phyloP scores from a whole-genome alignment of 2,888 invertebrate species.

The Agrotis segetum region DNA sequence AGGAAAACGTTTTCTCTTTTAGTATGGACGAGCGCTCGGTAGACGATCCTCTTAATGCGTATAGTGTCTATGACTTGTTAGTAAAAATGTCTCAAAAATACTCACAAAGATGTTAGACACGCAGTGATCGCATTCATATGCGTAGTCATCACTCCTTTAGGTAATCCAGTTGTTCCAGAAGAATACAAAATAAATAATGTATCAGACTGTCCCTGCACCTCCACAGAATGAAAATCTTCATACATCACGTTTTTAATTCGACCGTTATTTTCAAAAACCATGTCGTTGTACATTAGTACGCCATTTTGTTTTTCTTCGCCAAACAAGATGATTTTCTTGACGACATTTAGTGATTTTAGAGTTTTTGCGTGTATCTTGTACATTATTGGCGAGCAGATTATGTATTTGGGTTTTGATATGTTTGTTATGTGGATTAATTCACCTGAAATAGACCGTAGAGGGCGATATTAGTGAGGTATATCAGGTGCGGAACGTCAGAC shows the following conservation, averaged over 20 bases:
- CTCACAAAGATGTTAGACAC: conserved; percentile 70
- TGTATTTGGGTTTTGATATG: conserved; percentile 79
- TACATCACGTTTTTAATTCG: conserved; percentile 68
- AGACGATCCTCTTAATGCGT: no score
- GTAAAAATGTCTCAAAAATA: conserved; percentile 34
- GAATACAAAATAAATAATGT: conserved; percentile 80
- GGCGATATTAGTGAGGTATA: no score
- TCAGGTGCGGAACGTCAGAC: no score
- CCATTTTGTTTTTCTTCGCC: conserved; percentile 69
- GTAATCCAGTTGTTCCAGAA: conserved; percentile 84
- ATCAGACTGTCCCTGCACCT: conserved; percentile 76
- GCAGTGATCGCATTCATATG: conserved; percentile 76
- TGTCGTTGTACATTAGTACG: conserved; percentile 71
- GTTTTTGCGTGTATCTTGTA: conserved; percentile 73
- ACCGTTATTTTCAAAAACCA: conserved; percentile 67
- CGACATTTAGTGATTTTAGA: conserved; percentile 61
- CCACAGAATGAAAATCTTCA: conserved; percentile 73
- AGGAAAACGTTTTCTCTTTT: no score
- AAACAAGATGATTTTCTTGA: conserved; percentile 76
- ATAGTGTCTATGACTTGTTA: no score
- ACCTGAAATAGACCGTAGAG: conserved; percentile 68
- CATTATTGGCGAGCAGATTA: conserved; percentile 77
- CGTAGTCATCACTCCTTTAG: conserved; percentile 83
- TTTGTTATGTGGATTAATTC: conserved; percentile 78
- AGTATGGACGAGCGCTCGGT: no score